These are phyloP conservation scores for Pseudobourletiella spinata DNA, from an alignment of 1,140 invertebrate genomes.

Conservation along the genomic window DNA sequence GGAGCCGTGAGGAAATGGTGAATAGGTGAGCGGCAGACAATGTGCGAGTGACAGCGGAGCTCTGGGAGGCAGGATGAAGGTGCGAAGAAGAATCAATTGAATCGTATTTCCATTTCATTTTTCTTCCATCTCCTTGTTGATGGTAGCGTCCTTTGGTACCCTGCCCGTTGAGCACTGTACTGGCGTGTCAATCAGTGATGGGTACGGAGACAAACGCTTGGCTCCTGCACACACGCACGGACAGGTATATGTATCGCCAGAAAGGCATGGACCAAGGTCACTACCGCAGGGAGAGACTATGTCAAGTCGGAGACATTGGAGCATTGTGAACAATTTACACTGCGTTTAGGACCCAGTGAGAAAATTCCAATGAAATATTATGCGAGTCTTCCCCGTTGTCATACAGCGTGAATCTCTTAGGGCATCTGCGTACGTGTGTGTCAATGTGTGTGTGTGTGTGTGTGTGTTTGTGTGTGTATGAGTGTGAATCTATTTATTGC, in stretches of 20 bases:
- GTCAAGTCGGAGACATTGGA: too few species aligned
- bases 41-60: neutral
- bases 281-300: too few species aligned
- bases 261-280: too few species aligned
- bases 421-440: too few species aligned
- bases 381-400: too few species aligned
- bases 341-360: too few species aligned
- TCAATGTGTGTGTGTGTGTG: too few species aligned
- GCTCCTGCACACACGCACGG: too few species aligned
- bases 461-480: too few species aligned
- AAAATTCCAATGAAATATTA: neutral
- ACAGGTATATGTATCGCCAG: neutral
- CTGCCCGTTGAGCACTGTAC: neutral
- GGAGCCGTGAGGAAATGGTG: neutral
- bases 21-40: neutral
- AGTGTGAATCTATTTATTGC: neutral
- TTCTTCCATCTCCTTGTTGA: slow-evolving; percentile 1
- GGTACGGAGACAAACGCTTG: neutral
- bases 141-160: neutral
- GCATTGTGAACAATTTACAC: too few species aligned
- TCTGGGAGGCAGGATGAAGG: slow-evolving; percentile 1
- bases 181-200: neutral
- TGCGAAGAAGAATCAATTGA: slow-evolving; percentile 12
- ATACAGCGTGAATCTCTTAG: too few species aligned
- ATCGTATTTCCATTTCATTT: neutral